A percentile compares a stretch with the other conserved stretches of the same genome.
Evolutionary conservation across 2,888 invertebrate species (phyloP).

Genomic region (Panorpa germanica): DNA sequence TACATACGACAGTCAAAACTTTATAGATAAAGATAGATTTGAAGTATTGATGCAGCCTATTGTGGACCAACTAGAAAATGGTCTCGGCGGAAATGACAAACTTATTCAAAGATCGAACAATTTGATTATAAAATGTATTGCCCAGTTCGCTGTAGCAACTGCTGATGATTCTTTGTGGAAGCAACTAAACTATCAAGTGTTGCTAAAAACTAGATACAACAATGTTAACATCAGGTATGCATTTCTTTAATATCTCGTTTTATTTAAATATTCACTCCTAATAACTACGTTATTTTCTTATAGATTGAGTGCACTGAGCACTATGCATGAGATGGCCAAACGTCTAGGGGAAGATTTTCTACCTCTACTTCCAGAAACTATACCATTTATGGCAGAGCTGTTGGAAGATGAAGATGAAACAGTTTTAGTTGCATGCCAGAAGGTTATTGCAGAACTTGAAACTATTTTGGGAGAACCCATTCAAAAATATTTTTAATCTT

Average conservation of each 20-base stretch:
- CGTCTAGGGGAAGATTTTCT: slow-evolving; percentile 80
- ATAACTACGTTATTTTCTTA: slow-evolving; percentile 11
- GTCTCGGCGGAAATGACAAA: slow-evolving; percentile 32
- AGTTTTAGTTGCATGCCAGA: slow-evolving; percentile 64
- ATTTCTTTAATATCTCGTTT: slow-evolving; percentile 7
- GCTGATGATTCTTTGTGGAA: slow-evolving; percentile 82
- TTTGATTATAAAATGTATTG: slow-evolving; percentile 57
- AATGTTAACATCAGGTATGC: slow-evolving; percentile 43
- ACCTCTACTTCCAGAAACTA: slow-evolving; percentile 76
- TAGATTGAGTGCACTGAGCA: slow-evolving; percentile 49
- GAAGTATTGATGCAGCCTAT: slow-evolving; percentile 69
- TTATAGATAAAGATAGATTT: slow-evolving; percentile 70
- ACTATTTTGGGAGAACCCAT: slow-evolving; percentile 75
- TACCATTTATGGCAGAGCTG: slow-evolving; percentile 84
- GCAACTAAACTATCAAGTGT: slow-evolving; percentile 71
- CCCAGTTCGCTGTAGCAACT: slow-evolving; percentile 63
- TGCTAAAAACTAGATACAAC: slow-evolving; percentile 68
- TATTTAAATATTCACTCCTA: slow-evolving; percentile 1
- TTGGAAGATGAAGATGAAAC: slow-evolving; percentile 75
- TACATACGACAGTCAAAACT: slow-evolving; percentile 63
- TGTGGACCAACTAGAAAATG: slow-evolving; percentile 75
- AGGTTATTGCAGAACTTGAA: slow-evolving; percentile 68
- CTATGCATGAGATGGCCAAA: slow-evolving; percentile 57
- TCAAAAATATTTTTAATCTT: slow-evolving; percentile 60
- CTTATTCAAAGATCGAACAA: slow-evolving; percentile 38